Evolutionary conservation across 2,113 vertebrate species (phyloP).

Genomic region (Lepidothrix coronata): DNA sequence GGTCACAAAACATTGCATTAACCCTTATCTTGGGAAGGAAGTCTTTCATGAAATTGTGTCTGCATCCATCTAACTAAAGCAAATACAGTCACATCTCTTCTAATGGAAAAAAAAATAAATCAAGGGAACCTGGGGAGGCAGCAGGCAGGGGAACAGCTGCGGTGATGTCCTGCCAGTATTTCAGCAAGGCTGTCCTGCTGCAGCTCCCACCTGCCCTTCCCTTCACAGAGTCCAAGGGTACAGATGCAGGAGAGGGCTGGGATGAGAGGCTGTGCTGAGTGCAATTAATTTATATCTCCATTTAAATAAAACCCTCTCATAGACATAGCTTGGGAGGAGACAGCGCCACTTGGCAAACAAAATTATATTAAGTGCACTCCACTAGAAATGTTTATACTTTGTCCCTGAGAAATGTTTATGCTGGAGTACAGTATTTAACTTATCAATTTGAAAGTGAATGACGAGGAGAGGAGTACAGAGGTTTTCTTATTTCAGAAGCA

Average conservation of each 20-base stretch:
- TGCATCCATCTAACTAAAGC: not conserved
- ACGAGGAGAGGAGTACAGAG: conserved; percentile 11
- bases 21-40: not conserved
- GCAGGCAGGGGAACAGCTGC: not conserved
- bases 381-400: conserved; percentile 65
- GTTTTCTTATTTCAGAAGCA: conserved; percentile 35
- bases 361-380: conserved; percentile 65
- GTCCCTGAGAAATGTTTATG: conserved; percentile 65
- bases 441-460: conserved; percentile 50
- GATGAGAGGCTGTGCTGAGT: conserved; percentile 34
- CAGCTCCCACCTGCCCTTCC: not conserved
- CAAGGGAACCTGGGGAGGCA: not conserved
- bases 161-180: not conserved
- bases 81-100: not conserved
- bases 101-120: not conserved
- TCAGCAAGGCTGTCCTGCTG: not conserved
- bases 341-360: conserved; percentile 49
- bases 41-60: not conserved
- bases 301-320: conserved; percentile 51
- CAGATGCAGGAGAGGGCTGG: not conserved
- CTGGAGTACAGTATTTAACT: conserved; percentile 59
- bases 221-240: not conserved
- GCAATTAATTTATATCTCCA: conserved; percentile 60
- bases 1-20: conserved; percentile 1
- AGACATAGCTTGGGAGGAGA: conserved; percentile 37